These are phyloP conservation scores for Andrena dorsata DNA, from an alignment of 2,888 invertebrate genomes.

Conservation along the genomic window DNA sequence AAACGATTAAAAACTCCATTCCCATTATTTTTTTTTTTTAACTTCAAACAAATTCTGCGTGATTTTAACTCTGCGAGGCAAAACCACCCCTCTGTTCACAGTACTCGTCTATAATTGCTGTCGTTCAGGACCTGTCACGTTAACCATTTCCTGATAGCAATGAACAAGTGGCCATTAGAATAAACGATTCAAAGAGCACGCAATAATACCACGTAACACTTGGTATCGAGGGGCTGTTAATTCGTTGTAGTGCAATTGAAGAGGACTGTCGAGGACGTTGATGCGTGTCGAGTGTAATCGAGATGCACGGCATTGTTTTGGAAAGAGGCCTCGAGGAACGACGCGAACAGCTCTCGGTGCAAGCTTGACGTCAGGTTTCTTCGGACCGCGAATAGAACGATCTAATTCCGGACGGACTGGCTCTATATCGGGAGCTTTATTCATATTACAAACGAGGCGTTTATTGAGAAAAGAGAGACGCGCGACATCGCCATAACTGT, in stretches of 20 bases:
- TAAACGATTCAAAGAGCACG: no score
- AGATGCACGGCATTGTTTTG: slow-evolving; percentile 63
- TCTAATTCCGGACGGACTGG: slow-evolving; percentile 80
- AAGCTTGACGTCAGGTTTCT: slow-evolving; percentile 79
- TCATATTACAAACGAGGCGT: slow-evolving; percentile 82
- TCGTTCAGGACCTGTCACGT: no score
- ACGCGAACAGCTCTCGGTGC: slow-evolving; percentile 56
- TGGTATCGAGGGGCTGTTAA: neutral
- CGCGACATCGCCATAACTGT: slow-evolving; percentile 44
- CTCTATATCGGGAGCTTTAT: slow-evolving; percentile 83
- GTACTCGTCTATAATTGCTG: no score
- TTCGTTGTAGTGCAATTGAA: slow-evolving; percentile 21
- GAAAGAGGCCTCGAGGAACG: slow-evolving; percentile 59
- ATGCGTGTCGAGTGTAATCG: slow-evolving; percentile 49
- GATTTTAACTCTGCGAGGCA: no score
- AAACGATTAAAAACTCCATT: no score
- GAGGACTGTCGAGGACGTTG: slow-evolving; percentile 29
- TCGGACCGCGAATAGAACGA: slow-evolving; percentile 79
- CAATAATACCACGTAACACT: neutral
- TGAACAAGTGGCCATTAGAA: neutral
- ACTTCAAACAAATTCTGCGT: no score
- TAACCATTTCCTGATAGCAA: neutral
- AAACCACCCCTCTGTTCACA: no score
- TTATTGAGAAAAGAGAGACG: slow-evolving; percentile 67
- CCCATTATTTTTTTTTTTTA: no score